These are phyloP conservation scores for Synodontis membranacea DNA, from an alignment of 2,113 vertebrate genomes.

Conservation along the genomic window DNA sequence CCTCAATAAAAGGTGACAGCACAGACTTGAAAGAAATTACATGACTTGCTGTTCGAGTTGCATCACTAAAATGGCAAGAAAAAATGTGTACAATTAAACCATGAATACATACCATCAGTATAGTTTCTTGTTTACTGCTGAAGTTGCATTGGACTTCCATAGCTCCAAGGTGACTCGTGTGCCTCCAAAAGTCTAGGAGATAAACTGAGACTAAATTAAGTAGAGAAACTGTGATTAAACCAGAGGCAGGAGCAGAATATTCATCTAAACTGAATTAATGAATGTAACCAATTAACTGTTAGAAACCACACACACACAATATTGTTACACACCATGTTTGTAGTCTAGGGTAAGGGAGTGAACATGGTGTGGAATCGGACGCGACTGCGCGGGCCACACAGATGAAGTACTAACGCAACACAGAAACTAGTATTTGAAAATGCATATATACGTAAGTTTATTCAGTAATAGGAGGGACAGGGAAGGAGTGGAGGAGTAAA, in stretches of 20 bases:
- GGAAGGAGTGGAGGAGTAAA: no score
- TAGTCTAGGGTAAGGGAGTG: no score
- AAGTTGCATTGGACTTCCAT: not conserved
- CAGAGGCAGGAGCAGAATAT: not conserved
- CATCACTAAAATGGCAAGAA: not conserved
- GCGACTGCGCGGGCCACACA: no score
- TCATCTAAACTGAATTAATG: not conserved
- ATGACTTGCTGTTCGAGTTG: not conserved
- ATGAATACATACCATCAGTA: no score
- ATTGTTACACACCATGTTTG: no score
- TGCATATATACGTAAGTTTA: no score
- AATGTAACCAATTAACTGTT: not conserved
- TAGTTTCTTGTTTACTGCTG: not conserved
- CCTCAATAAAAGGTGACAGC: not conserved
- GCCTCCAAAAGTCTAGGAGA: not conserved
- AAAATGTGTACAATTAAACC: not conserved
- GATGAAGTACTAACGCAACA: no score
- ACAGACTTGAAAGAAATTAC: not conserved
- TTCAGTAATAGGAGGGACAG: no score
- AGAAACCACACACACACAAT: not conserved
- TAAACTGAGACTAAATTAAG: not conserved
- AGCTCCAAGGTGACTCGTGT: not conserved
- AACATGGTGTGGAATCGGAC: no score
- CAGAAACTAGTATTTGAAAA: no score
- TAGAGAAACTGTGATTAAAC: not conserved